These are phyloP conservation scores for Spilogale gracilis DNA, from an alignment of 2,113 vertebrate genomes.

Conservation along the genomic window DNA sequence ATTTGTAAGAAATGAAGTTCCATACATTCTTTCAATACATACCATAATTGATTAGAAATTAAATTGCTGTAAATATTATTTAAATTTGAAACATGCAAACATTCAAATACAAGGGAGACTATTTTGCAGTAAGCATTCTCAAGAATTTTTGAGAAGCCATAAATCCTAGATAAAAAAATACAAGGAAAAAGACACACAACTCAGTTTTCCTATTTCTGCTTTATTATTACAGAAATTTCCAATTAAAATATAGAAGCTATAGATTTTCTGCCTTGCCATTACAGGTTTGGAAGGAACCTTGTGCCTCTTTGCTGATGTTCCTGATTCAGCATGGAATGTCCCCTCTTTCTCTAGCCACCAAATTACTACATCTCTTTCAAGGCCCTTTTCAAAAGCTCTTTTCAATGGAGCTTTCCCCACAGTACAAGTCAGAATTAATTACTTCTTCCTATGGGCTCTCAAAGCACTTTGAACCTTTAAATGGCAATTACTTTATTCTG, in stretches of 20 bases:
- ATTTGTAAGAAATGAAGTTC: constrained; percentile 7
- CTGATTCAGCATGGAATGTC: constrained; percentile 37
- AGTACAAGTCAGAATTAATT: constrained; percentile 80
- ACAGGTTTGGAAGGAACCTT: not conserved
- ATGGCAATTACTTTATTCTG: constrained; percentile 83
- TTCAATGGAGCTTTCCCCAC: constrained; percentile 73
- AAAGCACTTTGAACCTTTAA: constrained; percentile 84
- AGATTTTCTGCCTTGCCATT: not conserved
- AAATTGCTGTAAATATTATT: constrained; percentile 13
- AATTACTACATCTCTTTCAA: constrained; percentile 72
- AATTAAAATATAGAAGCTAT: not conserved
- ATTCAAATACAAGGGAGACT: not conserved
- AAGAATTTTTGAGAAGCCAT: not conserved
- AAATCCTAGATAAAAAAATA: not conserved
- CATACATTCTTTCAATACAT: not conserved
- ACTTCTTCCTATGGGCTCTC: constrained; percentile 82
- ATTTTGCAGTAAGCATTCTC: not conserved
- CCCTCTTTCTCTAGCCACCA: constrained; percentile 49
- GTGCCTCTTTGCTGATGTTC: not conserved
- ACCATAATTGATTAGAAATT: constrained; percentile 19
- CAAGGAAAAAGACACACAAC: not conserved
- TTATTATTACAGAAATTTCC: not conserved
- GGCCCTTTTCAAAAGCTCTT: constrained; percentile 75
- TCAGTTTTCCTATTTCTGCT: not conserved
- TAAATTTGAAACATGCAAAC: constrained; percentile 41